phyloP scores from a whole-genome alignment of 2,113 vertebrate genomes.

The Actenoides lindsayi region DNA sequence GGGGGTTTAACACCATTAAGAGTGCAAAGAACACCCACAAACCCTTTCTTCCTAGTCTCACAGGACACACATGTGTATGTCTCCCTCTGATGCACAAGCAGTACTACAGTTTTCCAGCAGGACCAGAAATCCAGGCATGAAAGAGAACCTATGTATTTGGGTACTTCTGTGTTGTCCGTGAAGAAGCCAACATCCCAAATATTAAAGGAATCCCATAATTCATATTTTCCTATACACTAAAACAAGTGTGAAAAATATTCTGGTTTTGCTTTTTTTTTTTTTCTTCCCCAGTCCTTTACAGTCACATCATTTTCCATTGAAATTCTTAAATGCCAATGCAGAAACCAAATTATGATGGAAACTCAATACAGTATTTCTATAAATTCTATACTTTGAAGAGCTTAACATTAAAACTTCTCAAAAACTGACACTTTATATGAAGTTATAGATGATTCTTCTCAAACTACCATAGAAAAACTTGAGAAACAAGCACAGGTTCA shows the following conservation, averaged over 20 bases:
- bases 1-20: neutral
- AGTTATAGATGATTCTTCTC: neutral
- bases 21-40: neutral
- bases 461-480: neutral
- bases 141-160: neutral
- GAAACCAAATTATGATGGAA: conserved; percentile 18
- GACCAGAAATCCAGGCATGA: neutral
- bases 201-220: neutral
- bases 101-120: neutral
- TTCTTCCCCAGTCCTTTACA: neutral
- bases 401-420: conserved; percentile 48
- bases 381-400: neutral
- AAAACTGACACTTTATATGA: conserved; percentile 32
- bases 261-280: neutral
- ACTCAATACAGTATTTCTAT: conserved; percentile 16
- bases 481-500: neutral
- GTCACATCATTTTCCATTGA: neutral
- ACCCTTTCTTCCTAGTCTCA: neutral
- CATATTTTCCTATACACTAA: neutral
- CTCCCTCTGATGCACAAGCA: neutral
- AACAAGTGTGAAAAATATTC: neutral
- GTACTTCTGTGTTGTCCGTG: neutral
- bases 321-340: neutral
- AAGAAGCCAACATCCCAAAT: neutral
- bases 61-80: neutral